Percentiles rank a stretch among this genome's conserved stretches.
Evolutionary conservation across 2,113 vertebrate genomes (phyloP).

Genomic region (Microtus oregoni): DNA sequence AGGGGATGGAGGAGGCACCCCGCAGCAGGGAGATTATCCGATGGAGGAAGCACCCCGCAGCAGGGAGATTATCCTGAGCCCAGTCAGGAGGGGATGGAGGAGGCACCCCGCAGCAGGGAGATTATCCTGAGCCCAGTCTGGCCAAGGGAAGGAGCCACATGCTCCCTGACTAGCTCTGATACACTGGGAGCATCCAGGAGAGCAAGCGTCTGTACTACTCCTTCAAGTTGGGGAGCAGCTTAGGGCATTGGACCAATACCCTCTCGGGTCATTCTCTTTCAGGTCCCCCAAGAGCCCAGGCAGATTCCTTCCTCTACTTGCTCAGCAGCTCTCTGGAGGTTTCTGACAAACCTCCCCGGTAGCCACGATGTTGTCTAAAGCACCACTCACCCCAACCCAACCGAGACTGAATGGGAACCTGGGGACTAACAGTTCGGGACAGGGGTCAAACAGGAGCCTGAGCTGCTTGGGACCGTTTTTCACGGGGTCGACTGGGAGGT

Average conservation of each 20-base stretch:
- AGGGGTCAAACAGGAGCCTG: background rate
- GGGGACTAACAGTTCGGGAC: too few relatives aligned
- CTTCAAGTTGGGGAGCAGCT: background rate
- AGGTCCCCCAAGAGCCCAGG: background rate
- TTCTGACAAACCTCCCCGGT: background rate
- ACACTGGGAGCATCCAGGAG: background rate
- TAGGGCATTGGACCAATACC: rapidly evolving
- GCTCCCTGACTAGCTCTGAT: background rate
- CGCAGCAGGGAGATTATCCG: too few relatives aligned
- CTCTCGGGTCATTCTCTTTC: background rate
- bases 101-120: too few relatives aligned
- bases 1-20: too few relatives aligned
- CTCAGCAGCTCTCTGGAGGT: background rate
- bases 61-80: too few relatives aligned
- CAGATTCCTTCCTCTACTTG: background rate
- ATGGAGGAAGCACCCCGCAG: rapidly evolving
- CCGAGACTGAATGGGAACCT: background rate
- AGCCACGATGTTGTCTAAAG: background rate
- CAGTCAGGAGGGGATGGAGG: rapidly evolving
- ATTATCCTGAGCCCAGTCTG: too few relatives aligned
- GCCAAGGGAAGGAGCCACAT: background rate
- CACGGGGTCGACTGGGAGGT: rapidly evolving
- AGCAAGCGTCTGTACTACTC: too few relatives aligned
- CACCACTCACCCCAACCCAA: background rate
- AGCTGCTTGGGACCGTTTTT: rapidly evolving